Conservation (phyloP, 1,140 invertebrate genomes). For the Philotrypesis tridentata region DNA sequence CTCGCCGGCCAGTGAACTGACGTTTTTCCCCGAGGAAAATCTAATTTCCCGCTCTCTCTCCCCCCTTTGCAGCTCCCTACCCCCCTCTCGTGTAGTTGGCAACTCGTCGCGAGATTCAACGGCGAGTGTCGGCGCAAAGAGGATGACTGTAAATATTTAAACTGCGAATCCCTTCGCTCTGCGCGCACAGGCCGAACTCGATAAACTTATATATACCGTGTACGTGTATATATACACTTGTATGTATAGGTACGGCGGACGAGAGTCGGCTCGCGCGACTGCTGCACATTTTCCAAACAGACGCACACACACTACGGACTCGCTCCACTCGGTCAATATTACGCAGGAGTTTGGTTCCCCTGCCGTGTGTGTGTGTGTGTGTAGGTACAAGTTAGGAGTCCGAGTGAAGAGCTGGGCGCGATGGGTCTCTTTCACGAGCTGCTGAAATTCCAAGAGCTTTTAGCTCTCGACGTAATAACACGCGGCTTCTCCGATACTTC, state of each 20-base stretch:
- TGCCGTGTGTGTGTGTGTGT: not conserved
- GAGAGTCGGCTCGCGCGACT: too few relatives aligned
- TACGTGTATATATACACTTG: not conserved
- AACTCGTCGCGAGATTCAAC: slow-evolving; percentile 39
- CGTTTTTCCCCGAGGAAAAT: slow-evolving; percentile 42
- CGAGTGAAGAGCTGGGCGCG: not conserved
- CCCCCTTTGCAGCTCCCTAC: too few relatives aligned
- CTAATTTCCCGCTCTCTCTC: slow-evolving; percentile 37
- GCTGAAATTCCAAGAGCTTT: too few relatives aligned
- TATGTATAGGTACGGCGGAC: not conserved
- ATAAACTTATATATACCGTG: slow-evolving; percentile 14
- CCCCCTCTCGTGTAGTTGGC: slow-evolving; percentile 19
- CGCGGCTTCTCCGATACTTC: too few relatives aligned
- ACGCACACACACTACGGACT: too few relatives aligned
- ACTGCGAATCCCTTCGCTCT: slow-evolving; percentile 59
- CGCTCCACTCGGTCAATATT: too few relatives aligned
- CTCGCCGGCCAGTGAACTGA: slow-evolving; percentile 28
- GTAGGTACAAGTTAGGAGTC: not conserved
- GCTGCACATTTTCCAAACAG: too few relatives aligned
- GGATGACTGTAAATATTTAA: slow-evolving; percentile 56
- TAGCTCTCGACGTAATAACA: too few relatives aligned
- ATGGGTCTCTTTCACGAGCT: not conserved
- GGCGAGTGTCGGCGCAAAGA: too few relatives aligned
- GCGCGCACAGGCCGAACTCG: slow-evolving; percentile 44
- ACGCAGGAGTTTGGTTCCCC: not conserved